Evolutionary conservation across 2,797 vertebrate genomes (phyloP).

Genomic region (Eulemur albifrons): DNA sequence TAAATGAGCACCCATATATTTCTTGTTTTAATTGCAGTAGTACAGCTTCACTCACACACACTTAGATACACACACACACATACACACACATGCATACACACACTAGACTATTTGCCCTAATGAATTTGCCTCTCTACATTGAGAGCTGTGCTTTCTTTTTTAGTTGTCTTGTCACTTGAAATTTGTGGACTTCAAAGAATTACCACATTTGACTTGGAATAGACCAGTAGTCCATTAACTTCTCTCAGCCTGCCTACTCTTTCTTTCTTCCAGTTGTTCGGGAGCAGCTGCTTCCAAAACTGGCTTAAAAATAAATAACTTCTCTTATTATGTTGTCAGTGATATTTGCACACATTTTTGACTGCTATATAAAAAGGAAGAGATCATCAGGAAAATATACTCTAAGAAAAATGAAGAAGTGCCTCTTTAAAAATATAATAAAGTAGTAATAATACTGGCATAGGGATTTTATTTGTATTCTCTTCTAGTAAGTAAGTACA

Average conservation of each 20-base stretch:
- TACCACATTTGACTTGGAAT: conserved; percentile 43
- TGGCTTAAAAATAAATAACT: conserved; percentile 66
- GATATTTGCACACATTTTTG: conserved; percentile 70
- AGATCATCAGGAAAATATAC: conserved; percentile 69
- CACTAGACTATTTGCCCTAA: conserved; percentile 52
- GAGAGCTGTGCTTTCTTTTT: conserved; percentile 50
- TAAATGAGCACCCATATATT: conserved; percentile 56
- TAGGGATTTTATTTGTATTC: conserved; percentile 52
- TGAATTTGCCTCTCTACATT: conserved; percentile 38
- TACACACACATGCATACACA: neutral
- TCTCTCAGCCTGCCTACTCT: neutral
- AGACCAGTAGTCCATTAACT: neutral
- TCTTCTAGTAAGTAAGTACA: conserved; percentile 42
- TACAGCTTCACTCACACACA: neutral
- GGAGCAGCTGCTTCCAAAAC: conserved; percentile 60
- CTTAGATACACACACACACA: neutral
- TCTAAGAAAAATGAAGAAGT: conserved; percentile 50
- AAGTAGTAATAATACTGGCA: conserved; percentile 63
- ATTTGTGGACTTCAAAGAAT: conserved; percentile 33
- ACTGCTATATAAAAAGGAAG: conserved; percentile 57
- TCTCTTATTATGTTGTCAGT: conserved; percentile 23
- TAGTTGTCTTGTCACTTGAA: conserved; percentile 35
- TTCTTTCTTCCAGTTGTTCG: conserved; percentile 8
- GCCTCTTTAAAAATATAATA: conserved; percentile 72
- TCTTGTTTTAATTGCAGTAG: conserved; percentile 42